A percentile compares a stretch with the other conserved stretches of the same genome.
Conservation (phyloP, 2,888 invertebrate species). For the Syrista parreyssii region DNA sequence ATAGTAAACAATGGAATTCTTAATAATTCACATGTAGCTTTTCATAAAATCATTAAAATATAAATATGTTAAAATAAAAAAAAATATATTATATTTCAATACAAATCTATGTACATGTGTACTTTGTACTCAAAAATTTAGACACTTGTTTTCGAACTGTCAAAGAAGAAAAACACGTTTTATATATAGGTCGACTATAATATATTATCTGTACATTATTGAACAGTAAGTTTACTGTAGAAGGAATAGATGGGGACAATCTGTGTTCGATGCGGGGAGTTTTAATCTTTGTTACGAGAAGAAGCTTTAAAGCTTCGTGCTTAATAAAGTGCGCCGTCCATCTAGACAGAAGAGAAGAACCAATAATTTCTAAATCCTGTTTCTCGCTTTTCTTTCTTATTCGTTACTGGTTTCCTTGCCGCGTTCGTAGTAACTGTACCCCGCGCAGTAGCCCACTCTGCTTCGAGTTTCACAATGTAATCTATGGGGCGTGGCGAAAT, state of each 20-base stretch:
- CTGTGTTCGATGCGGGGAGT: neutral
- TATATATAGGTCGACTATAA: neutral
- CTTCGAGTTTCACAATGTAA: conserved; percentile 49
- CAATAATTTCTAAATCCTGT: conserved; percentile 18
- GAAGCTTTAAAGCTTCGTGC: neutral
- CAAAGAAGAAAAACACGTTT: neutral
- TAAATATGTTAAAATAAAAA: neutral
- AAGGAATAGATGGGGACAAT: neutral
- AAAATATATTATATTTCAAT: neutral
- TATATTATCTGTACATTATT: neutral
- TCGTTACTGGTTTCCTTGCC: conserved; percentile 1
- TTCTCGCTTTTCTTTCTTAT: conserved; percentile 13
- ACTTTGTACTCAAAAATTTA: neutral
- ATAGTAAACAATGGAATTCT: too few species aligned
- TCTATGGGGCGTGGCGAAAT: conserved; percentile 58
- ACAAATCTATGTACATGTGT: neutral
- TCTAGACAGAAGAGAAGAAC: conserved; percentile 3
- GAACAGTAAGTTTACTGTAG: neutral
- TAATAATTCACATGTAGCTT: too few species aligned
- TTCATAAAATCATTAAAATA: neutral
- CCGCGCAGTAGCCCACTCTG: conserved; percentile 9
- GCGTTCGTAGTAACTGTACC: neutral
- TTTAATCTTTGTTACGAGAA: neutral
- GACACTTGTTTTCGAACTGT: too few species aligned
- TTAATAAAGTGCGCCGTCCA: neutral